phyloP scores from a whole-genome alignment of 2,888 invertebrate species.

The Herminia tarsipennalis region DNA sequence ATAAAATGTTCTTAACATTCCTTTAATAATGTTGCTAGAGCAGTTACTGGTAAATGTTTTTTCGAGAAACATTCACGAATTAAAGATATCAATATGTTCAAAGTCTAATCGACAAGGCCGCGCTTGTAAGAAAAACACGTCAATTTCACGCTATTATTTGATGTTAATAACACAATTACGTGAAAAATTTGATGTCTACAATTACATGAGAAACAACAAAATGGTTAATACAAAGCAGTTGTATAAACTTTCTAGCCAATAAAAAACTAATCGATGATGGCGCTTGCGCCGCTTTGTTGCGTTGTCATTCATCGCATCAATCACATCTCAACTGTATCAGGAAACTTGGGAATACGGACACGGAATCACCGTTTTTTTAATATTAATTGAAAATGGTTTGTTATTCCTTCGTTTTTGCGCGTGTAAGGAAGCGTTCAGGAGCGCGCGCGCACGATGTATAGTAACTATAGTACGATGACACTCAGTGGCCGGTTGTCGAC shows the following conservation, averaged over 20 bases:
- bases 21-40: not conserved
- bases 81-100: not conserved
- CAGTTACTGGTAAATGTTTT: not conserved
- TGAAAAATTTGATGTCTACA: slow-evolving; percentile 12
- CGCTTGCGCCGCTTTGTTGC: slow-evolving; percentile 25
- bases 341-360: slow-evolving; percentile 51
- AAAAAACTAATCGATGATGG: slow-evolving; percentile 27
- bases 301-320: slow-evolving; percentile 17
- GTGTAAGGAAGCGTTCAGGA: slow-evolving; percentile 47
- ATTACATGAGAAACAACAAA: slow-evolving; percentile 29
- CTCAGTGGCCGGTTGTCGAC: slow-evolving; percentile 48
- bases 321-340: slow-evolving; percentile 45
- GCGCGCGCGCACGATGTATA: slow-evolving; percentile 29
- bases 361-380: slow-evolving; percentile 51
- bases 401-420: slow-evolving; percentile 46
- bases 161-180: slow-evolving; percentile 12
- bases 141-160: slow-evolving; percentile 6
- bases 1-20: too few species aligned
- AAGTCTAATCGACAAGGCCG: slow-evolving; percentile 5
- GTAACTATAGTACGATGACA: slow-evolving; percentile 37
- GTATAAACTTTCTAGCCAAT: slow-evolving; percentile 43
- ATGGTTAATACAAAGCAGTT: slow-evolving; percentile 26
- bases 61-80: not conserved
- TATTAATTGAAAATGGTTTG: slow-evolving; percentile 9
- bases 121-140: not conserved